Evolutionary conservation across 2,797 vertebrate genomes (phyloP).

Genomic region (Eleutherodactylus coqui): DNA sequence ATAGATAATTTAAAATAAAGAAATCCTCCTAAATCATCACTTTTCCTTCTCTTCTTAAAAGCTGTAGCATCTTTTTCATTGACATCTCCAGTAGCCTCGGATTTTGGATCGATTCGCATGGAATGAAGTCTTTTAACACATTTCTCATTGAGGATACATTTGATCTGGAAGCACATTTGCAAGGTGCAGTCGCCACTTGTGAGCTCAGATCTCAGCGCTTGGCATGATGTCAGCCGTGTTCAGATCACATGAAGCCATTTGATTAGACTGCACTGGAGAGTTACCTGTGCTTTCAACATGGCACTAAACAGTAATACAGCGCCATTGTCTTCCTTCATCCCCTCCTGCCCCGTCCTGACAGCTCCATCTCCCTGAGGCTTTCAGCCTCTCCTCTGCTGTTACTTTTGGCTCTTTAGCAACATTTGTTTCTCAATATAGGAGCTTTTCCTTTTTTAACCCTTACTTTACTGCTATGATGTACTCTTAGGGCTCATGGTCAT

Average conservation of each 20-base stretch:
- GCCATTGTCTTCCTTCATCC: constrained; percentile 31
- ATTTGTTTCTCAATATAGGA: constrained; percentile 4
- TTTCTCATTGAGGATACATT: constrained; percentile 22
- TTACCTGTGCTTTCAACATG: constrained; percentile 46
- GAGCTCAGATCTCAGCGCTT: not conserved
- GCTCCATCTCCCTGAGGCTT: constrained; percentile 28
- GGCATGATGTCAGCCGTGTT: constrained; percentile 32
- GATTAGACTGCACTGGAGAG: constrained; percentile 19
- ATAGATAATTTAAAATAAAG: not conserved
- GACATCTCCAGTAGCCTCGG: constrained; percentile 23
- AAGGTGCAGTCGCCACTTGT: constrained; percentile 3
- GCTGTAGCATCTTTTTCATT: not conserved
- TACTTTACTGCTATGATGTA: not conserved
- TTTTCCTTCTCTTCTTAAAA: not conserved
- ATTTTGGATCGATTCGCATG: constrained; percentile 2
- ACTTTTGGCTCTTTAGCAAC: constrained; percentile 22
- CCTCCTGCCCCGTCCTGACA: constrained; percentile 9
- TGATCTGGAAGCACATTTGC: constrained; percentile 33
- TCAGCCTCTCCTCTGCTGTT: constrained; percentile 31
- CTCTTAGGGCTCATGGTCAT: not conserved
- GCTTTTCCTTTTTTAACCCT: not conserved
- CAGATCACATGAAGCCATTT: constrained; percentile 16
- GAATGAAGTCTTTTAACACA: constrained; percentile 17
- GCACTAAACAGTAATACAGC: constrained; percentile 6
- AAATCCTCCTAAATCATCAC: not conserved